Percentiles rank a stretch among this genome's conserved stretches.
Evolutionary conservation across 1,140 invertebrate species (phyloP).

Genomic region (Brachionus calyciflorus): DNA sequence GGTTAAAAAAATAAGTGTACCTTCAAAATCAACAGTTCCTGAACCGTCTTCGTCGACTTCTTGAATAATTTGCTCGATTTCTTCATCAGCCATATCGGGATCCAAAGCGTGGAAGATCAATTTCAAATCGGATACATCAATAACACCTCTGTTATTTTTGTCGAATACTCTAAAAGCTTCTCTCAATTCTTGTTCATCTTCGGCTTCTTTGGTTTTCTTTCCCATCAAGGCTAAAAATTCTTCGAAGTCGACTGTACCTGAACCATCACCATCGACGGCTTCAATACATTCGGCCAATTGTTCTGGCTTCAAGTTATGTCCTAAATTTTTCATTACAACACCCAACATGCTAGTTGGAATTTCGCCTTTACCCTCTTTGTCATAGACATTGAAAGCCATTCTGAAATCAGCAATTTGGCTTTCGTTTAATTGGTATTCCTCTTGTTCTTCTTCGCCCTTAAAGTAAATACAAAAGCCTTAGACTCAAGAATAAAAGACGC

Average conservation of each 20-base stretch:
- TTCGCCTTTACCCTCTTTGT: slow-evolving; percentile 21
- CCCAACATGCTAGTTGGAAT: slow-evolving; percentile 44
- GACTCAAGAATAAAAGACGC: not conserved
- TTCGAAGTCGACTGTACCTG: slow-evolving; percentile 48
- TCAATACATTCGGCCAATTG: slow-evolving; percentile 59
- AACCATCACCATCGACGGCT: slow-evolving; percentile 59
- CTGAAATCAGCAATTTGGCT: slow-evolving; percentile 22
- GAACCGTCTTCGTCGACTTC: slow-evolving; percentile 61
- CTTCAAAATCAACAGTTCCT: slow-evolving; percentile 62
- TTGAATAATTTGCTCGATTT: slow-evolving; percentile 61
- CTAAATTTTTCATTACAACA: slow-evolving; percentile 55
- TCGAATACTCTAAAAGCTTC: slow-evolving; percentile 61
- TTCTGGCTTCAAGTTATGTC: slow-evolving; percentile 54
- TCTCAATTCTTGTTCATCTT: slow-evolving; percentile 60
- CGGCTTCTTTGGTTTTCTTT: slow-evolving; percentile 57
- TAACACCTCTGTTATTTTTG: slow-evolving; percentile 59
- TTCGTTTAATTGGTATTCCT: slow-evolving; percentile 28
- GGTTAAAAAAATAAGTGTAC: slow-evolving; percentile 49
- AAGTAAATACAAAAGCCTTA: not conserved
- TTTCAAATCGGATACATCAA: slow-evolving; percentile 52
- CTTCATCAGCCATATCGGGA: slow-evolving; percentile 60
- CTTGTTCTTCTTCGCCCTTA: slow-evolving; percentile 43
- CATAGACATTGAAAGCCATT: slow-evolving; percentile 37
- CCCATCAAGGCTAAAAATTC: slow-evolving; percentile 57
- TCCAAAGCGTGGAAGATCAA: slow-evolving; percentile 60